Conservation (phyloP, 2,113 vertebrate genomes). For the Cyprinodon variegatus region DNA sequence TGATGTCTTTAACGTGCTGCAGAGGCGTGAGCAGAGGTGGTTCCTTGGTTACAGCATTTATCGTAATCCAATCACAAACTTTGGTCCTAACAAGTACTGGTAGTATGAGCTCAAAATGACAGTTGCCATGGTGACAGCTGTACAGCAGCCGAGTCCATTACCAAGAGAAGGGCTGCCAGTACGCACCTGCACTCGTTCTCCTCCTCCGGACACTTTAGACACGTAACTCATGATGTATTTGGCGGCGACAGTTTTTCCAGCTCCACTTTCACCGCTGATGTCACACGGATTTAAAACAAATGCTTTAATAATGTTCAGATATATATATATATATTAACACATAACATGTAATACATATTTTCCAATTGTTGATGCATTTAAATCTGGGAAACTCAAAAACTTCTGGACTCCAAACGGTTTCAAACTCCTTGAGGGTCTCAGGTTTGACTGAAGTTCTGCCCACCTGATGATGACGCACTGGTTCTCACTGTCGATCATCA, state of each 20-base stretch:
- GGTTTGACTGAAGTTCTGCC: constrained; percentile 10
- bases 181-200: constrained; percentile 83
- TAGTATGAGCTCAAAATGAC: neutral
- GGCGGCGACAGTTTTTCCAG: constrained; percentile 85
- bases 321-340: too few species aligned
- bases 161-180: neutral
- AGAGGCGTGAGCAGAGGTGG: neutral
- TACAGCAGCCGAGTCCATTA: neutral
- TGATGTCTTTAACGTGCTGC: constrained; percentile 96
- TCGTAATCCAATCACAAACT: neutral
- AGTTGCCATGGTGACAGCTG: neutral
- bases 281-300: neutral
- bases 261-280: constrained; percentile 84
- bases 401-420: too few species aligned
- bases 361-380: neutral
- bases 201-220: constrained; percentile 85
- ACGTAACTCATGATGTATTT: constrained; percentile 88
- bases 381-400: too few species aligned
- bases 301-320: too few species aligned
- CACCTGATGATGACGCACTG: constrained; percentile 89
- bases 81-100: neutral
- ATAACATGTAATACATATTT: too few species aligned
- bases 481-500: constrained; percentile 87
- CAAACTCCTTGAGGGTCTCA: too few species aligned
- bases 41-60: neutral